A percentile compares a stretch with the other conserved stretches of the same genome.
phyloP scores from a whole-genome alignment of 2,113 vertebrate genomes.

The Podarcis cretensis region DNA sequence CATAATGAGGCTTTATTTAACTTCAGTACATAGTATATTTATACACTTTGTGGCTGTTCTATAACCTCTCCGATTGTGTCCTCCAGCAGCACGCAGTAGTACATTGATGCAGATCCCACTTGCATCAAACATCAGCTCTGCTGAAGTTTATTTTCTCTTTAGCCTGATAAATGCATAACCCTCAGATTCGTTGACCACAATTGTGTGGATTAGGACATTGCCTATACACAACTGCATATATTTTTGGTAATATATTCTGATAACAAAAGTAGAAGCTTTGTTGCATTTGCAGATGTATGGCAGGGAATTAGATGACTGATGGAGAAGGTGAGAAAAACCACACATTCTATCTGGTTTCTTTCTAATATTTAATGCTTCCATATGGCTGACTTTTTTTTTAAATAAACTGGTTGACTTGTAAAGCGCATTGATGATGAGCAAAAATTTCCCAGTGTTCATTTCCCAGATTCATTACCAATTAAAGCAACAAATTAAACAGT shows the following conservation, averaged over 20 bases:
- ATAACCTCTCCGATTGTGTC: neutral
- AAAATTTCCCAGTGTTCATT: neutral
- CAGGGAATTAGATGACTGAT: neutral
- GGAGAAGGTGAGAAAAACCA: neutral
- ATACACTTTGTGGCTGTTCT: neutral
- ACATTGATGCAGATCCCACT: neutral
- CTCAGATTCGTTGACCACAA: neutral
- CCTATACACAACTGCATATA: neutral
- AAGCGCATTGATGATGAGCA: neutral
- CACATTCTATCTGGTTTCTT: neutral
- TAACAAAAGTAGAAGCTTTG: neutral
- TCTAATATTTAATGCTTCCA: neutral
- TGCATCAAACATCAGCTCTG: neutral
- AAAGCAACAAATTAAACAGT: neutral
- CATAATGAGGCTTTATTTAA: neutral
- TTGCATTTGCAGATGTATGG: neutral
- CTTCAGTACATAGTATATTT: neutral
- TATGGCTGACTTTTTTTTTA: neutral
- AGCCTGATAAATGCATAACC: neutral
- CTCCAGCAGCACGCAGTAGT: neutral
- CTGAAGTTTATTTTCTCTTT: too few species aligned
- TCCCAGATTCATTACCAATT: neutral
- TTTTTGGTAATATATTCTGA: neutral
- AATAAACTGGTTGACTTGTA: neutral
- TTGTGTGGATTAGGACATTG: neutral